phyloP scores from a whole-genome alignment of 2,888 invertebrate genomes.

The Euzetes globulus region DNA sequence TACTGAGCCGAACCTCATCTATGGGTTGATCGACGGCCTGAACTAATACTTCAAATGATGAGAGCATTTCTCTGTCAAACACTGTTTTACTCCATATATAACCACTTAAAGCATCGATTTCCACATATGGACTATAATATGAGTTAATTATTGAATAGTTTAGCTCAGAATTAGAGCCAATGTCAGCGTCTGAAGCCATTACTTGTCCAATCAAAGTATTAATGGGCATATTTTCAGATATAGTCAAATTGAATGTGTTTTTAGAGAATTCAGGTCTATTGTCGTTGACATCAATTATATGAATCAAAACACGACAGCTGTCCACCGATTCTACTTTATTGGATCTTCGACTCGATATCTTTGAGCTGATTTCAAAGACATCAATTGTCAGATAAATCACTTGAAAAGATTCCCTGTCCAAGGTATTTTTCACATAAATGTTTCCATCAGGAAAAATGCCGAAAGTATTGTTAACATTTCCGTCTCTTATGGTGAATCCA shows the following conservation, averaged over 20 bases:
- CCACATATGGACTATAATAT: slow-evolving; percentile 42
- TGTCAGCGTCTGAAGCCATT: slow-evolving; percentile 78
- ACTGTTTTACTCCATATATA: slow-evolving; percentile 74
- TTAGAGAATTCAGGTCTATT: slow-evolving; percentile 87
- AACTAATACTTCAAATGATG: slow-evolving; percentile 59
- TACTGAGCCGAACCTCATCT: slow-evolving; percentile 52
- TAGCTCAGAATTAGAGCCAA: slow-evolving; percentile 82
- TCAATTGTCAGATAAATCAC: slow-evolving; percentile 81
- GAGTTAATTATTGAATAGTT: slow-evolving; percentile 64
- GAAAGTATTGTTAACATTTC: slow-evolving; percentile 76
- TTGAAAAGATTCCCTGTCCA: slow-evolving; percentile 83
- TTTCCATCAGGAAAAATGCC: slow-evolving; percentile 92
- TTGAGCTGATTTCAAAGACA: slow-evolving; percentile 61
- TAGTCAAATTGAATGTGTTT: slow-evolving; percentile 77
- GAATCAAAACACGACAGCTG: slow-evolving; percentile 80
- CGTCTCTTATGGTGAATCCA: slow-evolving; percentile 72
- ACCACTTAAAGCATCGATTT: slow-evolving; percentile 80
- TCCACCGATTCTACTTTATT: slow-evolving; percentile 59
- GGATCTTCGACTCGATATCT: background rate
- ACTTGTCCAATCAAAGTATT: slow-evolving; percentile 88
- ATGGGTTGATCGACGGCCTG: slow-evolving; percentile 47
- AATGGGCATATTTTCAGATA: slow-evolving; percentile 76
- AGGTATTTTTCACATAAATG: slow-evolving; percentile 71
- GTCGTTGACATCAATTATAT: slow-evolving; percentile 93
- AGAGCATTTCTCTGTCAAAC: slow-evolving; percentile 78